phyloP scores from a whole-genome alignment of 1,140 invertebrate species.

The Euwallacea fornicatus region DNA sequence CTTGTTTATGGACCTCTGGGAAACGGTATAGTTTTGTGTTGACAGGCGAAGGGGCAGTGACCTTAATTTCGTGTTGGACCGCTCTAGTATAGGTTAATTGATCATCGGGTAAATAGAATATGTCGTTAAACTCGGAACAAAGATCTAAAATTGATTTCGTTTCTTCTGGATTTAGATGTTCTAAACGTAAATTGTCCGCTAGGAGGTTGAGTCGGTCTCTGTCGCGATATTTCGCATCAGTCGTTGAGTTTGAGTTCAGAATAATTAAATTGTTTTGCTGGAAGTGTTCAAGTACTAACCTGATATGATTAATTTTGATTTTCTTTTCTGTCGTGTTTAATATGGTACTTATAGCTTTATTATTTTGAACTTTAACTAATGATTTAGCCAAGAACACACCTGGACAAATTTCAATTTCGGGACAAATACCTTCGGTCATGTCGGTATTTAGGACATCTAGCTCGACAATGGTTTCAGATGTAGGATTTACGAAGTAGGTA shows the following conservation, averaged over 20 bases:
- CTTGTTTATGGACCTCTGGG: slow-evolving; percentile 50
- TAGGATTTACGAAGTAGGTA: slow-evolving; percentile 10
- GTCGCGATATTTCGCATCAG: neutral
- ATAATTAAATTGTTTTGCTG: slow-evolving; percentile 22
- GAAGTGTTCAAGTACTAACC: slow-evolving; percentile 10
- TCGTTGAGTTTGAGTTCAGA: neutral
- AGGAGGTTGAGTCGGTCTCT: slow-evolving; percentile 13
- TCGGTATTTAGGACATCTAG: slow-evolving; percentile 31
- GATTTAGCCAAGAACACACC: slow-evolving; percentile 34
- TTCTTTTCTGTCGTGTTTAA: slow-evolving; percentile 30
- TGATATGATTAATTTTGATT: slow-evolving; percentile 12
- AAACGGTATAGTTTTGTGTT: slow-evolving; percentile 48
- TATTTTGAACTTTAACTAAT: slow-evolving; percentile 23
- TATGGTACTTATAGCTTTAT: slow-evolving; percentile 33
- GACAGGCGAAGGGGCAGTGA: slow-evolving; percentile 41
- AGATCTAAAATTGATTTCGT: slow-evolving; percentile 19
- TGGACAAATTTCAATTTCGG: slow-evolving; percentile 26
- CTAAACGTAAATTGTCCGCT: slow-evolving; percentile 26
- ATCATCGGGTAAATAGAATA: slow-evolving; percentile 42
- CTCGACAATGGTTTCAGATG: slow-evolving; percentile 29
- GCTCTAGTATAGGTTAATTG: slow-evolving; percentile 34
- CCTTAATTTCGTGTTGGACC: slow-evolving; percentile 45
- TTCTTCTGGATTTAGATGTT: slow-evolving; percentile 43
- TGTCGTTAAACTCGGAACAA: slow-evolving; percentile 40
- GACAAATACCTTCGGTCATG: slow-evolving; percentile 29